Conservation (phyloP, 2,888 invertebrate genomes). For the Trimorus sp. region DNA sequence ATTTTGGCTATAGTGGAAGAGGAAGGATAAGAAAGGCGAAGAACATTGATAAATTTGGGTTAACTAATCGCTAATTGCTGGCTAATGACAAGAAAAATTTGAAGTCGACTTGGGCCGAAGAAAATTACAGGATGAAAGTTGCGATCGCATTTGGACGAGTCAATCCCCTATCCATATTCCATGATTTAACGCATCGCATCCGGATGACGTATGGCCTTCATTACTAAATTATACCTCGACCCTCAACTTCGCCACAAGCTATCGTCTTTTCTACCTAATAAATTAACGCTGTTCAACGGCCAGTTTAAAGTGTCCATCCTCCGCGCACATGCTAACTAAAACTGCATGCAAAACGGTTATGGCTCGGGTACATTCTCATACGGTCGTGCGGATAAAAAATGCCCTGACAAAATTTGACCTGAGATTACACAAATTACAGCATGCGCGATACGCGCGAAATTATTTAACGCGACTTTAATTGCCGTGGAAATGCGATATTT, state of each 20-base stretch:
- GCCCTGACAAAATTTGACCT: too few species aligned
- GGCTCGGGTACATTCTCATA: too few species aligned
- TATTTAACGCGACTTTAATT: too few species aligned
- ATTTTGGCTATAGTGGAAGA: too few species aligned
- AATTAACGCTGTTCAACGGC: slow-evolving; percentile 51
- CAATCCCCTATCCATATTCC: slow-evolving; percentile 75
- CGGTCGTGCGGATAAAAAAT: too few species aligned
- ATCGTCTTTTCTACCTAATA: slow-evolving; percentile 53
- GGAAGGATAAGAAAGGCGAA: too few species aligned
- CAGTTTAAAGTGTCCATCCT: slow-evolving; percentile 39
- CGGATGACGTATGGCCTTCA: slow-evolving; percentile 75
- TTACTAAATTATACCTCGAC: slow-evolving; percentile 76
- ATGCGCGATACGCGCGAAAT: too few species aligned
- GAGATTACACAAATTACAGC: too few species aligned
- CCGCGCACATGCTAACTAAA: slow-evolving; percentile 9
- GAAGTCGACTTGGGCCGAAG: slow-evolving; percentile 22
- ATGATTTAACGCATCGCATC: slow-evolving; percentile 75
- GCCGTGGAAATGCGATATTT: too few species aligned
- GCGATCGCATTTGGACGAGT: slow-evolving; percentile 76
- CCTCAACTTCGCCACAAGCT: slow-evolving; percentile 54
- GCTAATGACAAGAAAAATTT: too few species aligned
- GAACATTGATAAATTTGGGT: too few species aligned
- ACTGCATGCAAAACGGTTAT: slow-evolving; percentile 6
- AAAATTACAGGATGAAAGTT: slow-evolving; percentile 76
- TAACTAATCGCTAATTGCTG: too few species aligned